phyloP scores from a whole-genome alignment of 1,140 invertebrate species.

The Druon quercuslanigerum region DNA sequence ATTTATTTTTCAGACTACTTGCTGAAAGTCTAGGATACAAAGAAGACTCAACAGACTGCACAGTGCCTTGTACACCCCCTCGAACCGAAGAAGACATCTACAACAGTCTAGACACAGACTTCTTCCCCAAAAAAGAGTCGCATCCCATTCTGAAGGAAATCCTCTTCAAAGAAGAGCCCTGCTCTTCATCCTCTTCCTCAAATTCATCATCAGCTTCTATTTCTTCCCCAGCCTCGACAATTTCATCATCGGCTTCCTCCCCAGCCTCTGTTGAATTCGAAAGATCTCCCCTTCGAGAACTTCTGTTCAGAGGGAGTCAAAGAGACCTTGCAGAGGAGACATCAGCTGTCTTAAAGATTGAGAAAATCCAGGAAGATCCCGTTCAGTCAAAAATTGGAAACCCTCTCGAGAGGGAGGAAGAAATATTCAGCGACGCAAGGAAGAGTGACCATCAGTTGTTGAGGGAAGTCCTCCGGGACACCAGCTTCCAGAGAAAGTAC shows the following conservation, averaged over 20 bases:
- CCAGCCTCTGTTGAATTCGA: constrained; percentile 53
- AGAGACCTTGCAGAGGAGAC: constrained; percentile 46
- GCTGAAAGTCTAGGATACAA: constrained; percentile 72
- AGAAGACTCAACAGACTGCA: constrained; percentile 73
- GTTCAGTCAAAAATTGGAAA: constrained; percentile 48
- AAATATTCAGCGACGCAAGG: constrained; percentile 60
- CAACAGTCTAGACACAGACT: constrained; percentile 71
- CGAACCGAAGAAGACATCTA: constrained; percentile 72
- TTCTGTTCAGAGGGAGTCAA: constrained; percentile 60
- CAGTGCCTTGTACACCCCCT: constrained; percentile 72
- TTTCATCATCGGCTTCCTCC: constrained; percentile 50
- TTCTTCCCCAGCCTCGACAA: constrained; percentile 26
- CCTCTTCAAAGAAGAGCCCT: constrained; percentile 69
- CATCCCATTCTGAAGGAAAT: constrained; percentile 67
- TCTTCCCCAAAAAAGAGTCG: constrained; percentile 70
- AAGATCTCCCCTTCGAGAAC: constrained; percentile 63
- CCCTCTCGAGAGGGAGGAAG: constrained; percentile 60
- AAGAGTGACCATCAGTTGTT: constrained; percentile 83
- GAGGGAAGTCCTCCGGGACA: constrained; percentile 88
- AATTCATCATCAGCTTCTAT: constrained; percentile 35
- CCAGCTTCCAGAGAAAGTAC: constrained; percentile 87
- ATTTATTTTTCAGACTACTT: constrained; percentile 62
- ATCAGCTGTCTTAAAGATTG: constrained; percentile 31
- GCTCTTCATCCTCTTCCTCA: constrained; percentile 43
- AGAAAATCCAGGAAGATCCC: constrained; percentile 42